Evolutionary conservation across 2,888 invertebrate genomes (phyloP).

Genomic region (Lepidocyrtoides sp.): DNA sequence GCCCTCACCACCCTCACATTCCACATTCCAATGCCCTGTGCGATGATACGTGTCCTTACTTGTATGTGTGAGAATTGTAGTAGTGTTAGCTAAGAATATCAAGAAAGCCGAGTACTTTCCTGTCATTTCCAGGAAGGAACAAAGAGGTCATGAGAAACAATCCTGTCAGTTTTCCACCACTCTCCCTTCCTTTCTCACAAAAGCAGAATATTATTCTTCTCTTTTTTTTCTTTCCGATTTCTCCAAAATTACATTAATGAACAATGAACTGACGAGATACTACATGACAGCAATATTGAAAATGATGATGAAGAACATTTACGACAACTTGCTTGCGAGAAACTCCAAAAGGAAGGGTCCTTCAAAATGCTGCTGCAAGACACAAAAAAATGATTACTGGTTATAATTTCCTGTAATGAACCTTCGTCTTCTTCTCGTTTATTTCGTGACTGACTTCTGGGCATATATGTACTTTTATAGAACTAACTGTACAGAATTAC

Average conservation of each 20-base stretch:
- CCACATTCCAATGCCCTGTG: no score
- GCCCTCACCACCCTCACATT: no score
- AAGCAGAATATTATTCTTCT: neutral
- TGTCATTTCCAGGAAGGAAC: constrained; percentile 65
- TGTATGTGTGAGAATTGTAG: no score
- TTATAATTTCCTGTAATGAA: constrained; percentile 22
- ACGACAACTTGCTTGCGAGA: neutral
- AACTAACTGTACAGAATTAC: neutral
- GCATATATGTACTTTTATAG: neutral
- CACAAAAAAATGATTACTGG: constrained; percentile 5
- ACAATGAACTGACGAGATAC: neutral
- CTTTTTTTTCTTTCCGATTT: neutral
- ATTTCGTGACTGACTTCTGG: neutral
- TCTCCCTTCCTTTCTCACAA: neutral
- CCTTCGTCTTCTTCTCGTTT: neutral
- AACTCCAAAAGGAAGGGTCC: neutral
- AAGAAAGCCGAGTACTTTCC: neutral
- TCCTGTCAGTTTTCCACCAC: constrained; percentile 28
- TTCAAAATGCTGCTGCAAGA: neutral
- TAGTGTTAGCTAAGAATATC: neutral
- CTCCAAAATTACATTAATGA: neutral
- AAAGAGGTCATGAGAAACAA: constrained; percentile 71
- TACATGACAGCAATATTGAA: neutral
- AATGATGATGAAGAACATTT: neutral
- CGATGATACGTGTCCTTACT: no score